Evolutionary conservation across 2,797 vertebrate genomes (phyloP), one percentile per base, ranked within the genome.

Genomic region (Tenualosa ilisha): DNA sequence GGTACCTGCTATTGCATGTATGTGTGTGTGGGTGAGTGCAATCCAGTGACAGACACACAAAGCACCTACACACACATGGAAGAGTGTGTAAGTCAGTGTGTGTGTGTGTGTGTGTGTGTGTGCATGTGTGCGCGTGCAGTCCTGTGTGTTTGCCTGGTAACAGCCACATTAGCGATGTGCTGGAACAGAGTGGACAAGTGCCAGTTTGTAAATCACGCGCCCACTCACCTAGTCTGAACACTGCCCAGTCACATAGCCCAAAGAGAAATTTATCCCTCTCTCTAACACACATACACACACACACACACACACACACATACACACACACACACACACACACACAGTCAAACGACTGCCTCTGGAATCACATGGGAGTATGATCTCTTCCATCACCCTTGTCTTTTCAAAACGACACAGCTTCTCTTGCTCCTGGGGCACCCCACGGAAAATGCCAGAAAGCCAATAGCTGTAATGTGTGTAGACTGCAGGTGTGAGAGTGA

Each of bases 381-480:
- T 75, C 31, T 31, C 68, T 40, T 75, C 37, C 68, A 75, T 75
- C 37, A 75, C 13, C 68, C 37, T 17, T 26, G 11, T 68, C 26
- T 15, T 68, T 65, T 59, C 4, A 22, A n/a, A 40, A 75, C 31
- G 13, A 20, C 13, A 40, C 4, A 37, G 12, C 68, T 13, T 37
- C 68, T 4, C 37, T 12, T 15, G 31, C 31, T 68, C 31, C 31
- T 17, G 68, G 31, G 68, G 13, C 37, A 40, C 68, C 17, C 31
- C 31, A 40, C 31, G 13, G 26, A 75, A 75, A 40, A 94, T 31
- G 37, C 68, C 79, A 72, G 46, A 81, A 83, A 49, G 43, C 84
- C 85, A 63, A 84, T 86, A 81, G 31, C 26, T 82, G 83, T 89
- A 83, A 87, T 31, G n/a, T n/a, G n/a, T 88, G 85, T 81, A 84